Evolutionary conservation across 2,797 vertebrate genomes (phyloP), one percentile per base, ranked within the genome.

Genomic region (Parotocinclus haroldoi): DNA sequence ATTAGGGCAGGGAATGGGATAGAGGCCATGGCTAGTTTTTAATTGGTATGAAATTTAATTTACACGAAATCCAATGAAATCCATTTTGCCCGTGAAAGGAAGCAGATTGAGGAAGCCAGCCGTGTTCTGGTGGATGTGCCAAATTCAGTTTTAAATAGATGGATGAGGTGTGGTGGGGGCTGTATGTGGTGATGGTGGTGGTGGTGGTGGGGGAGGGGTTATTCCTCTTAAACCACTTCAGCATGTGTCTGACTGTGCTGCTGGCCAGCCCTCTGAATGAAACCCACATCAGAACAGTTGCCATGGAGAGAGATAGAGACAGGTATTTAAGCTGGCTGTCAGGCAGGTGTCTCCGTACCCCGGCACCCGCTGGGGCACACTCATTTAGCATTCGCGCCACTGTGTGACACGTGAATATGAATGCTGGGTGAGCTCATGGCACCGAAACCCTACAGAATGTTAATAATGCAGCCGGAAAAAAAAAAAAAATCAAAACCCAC

Each of bases 141-240:
- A 65, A 74, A 61, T 55, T 38, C 56, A 69, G 56, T 50, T 59
- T 65, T 69, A 64, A 65, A 64, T 59, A 64, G 55, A 58, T 37
- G 55, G 62, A 54, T 53, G 45, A 63, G 55, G 55, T 52, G 52
- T 56, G 48, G 40, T n/a, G n/a, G 19, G 38, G 55, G 66, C n/a
- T 17, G 46, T 4, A 55, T 48, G 50, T 52, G 14, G n/a, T n/a
- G n/a, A n/a, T n/a, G n/a, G n/a, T n/a, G n/a, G n/a, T n/a, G n/a
- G n/a, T n/a, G 42, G 27, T 19, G 16, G 40, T n/a, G 42, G 38
- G 11, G 36, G 10, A 8, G 17, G 37, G 39, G 13, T n/a, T 4
- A 7, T 69, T 49, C 72, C 55, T 55, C 44, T 45, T 50, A 69
- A 74, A 74, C 66, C 57, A 69, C 57, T 74, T 69, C 66, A 74